Evolutionary conservation across 2,113 vertebrate species (phyloP).

Genomic region (Clarias macrocephalus): DNA sequence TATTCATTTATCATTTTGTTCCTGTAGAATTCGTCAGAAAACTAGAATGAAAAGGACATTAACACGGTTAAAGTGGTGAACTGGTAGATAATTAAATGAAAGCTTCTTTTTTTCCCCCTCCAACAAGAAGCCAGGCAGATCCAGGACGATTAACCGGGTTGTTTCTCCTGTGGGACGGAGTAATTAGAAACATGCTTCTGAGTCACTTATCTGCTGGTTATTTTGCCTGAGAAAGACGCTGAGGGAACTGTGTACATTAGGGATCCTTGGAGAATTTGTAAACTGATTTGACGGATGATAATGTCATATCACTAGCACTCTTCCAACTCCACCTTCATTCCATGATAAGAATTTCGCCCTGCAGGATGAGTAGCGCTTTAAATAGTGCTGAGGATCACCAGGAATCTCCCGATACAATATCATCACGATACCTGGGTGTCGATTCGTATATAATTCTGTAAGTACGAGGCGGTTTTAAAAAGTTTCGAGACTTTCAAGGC

Average conservation of each 20-base stretch:
- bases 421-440: too few species aligned
- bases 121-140: not conserved
- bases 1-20: not conserved
- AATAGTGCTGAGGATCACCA: too few species aligned
- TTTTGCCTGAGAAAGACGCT: not conserved
- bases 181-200: not conserved
- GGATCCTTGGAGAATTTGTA: not conserved
- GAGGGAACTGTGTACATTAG: not conserved
- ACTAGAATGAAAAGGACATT: not conserved
- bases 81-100: not conserved
- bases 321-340: not conserved
- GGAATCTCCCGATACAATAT: too few species aligned
- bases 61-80: not conserved
- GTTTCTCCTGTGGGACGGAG: not conserved
- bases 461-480: too few species aligned
- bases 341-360: not conserved
- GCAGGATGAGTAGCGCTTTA: not conserved
- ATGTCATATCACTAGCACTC: not conserved
- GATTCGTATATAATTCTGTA: too few species aligned
- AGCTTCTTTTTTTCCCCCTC: not conserved
- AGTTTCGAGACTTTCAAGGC: too few species aligned
- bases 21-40: not conserved
- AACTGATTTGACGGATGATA: not conserved
- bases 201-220: not conserved
- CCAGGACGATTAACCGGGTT: not conserved